Evolutionary conservation across 2,113 vertebrate species (phyloP).

Genomic region (Hippolais icterina): DNA sequence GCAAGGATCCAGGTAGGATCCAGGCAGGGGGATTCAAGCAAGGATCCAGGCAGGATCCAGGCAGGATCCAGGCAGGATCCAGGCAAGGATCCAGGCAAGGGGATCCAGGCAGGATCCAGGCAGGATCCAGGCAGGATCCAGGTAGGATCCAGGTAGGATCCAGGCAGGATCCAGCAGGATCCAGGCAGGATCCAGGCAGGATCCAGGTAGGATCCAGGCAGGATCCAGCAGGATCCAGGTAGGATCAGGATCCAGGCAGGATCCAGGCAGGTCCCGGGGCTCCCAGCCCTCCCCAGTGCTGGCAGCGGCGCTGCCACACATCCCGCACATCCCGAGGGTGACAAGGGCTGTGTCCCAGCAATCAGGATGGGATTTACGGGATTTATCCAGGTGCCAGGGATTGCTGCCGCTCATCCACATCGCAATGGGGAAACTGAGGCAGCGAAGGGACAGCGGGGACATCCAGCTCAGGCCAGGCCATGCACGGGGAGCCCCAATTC

Average conservation of each 20-base stretch:
- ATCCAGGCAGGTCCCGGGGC: neutral
- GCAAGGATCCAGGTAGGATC: neutral
- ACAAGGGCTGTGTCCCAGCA: neutral
- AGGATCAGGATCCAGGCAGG: neutral
- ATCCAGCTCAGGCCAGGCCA: neutral
- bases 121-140: neutral
- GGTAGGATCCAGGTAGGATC: neutral
- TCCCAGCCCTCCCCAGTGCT: neutral
- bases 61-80: neutral
- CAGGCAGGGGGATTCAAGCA: neutral
- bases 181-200: neutral
- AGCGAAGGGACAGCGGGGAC: neutral
- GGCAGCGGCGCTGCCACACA: neutral
- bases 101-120: neutral
- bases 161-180: neutral
- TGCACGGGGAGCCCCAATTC: neutral
- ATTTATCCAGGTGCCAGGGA: accelerated
- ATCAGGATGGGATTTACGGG: neutral
- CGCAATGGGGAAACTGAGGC: neutral
- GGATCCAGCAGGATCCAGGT: neutral
- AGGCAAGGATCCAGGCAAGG: neutral
- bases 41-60: neutral
- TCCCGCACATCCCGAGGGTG: neutral
- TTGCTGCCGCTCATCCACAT: neutral
- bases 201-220: neutral